Evolutionary conservation across 2,888 invertebrate species (phyloP), one percentile per base, ranked within the genome.

Genomic region (Prionchulus punctatus): DNA sequence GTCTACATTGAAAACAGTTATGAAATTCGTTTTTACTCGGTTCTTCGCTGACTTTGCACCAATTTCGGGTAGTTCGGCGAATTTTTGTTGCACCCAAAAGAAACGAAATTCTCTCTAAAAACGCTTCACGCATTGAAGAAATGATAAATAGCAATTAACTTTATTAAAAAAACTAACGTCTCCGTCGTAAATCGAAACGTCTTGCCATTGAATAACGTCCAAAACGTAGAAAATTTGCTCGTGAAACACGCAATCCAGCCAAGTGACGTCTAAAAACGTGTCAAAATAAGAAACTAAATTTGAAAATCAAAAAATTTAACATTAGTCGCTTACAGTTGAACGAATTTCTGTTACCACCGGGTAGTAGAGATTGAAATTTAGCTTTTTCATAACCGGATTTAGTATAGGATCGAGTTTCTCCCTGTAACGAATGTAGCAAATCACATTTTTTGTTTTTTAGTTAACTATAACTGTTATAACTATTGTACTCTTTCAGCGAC

Each of bases 201-300:
- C 79, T 66, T 82, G 82, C 89, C 88, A 90, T 30, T 80, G 81
- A 61, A 90, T 73, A 1, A 88, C 76, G 71, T 96, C 94, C 55
- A 94, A 71, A 1, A 88, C 78, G 72, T 82, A 88, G 71, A 83
- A 81, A 2, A 78, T 80, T 3, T 73, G 70, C 1, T 72, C 66
- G 57, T 78, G 75, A 74, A 80, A 86, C 60, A 96, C 79, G 67
- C 90, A 86, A 71, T 96, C 94, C 18, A 96, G 70, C 43, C 91
- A 79, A 49, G 83, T 82, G 62, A 78, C 78, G 52, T 74, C 77
- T 67, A 60, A 42, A 62, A 61, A 25, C 55, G 31, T 53, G n/a
- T n/a, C n/a, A n/a, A n/a, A n/a, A n/a, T n/a, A n/a, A n/a, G n/a
- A n/a, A n/a, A 57, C 57, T 54, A 30, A 27, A 31, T 43, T 30